These are phyloP conservation scores for Allophyes oxyacanthae DNA, from an alignment of 2,888 invertebrate genomes.

Conservation along the genomic window DNA sequence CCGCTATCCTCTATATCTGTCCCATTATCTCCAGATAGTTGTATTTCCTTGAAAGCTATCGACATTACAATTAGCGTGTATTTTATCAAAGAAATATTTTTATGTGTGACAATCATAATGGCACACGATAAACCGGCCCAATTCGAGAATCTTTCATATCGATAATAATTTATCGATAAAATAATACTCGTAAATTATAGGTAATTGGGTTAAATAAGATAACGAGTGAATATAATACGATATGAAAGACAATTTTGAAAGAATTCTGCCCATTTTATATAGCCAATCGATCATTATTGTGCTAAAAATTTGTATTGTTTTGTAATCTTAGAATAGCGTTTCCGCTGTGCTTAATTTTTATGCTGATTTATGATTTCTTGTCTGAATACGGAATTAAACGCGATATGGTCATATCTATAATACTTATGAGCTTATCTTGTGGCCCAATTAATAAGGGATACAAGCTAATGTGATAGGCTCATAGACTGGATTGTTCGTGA, in stretches of 20 bases:
- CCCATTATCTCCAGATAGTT: slow-evolving; percentile 5
- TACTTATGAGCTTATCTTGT: slow-evolving; percentile 41
- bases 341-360: slow-evolving; percentile 25
- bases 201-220: slow-evolving; percentile 79
- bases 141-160: slow-evolving; percentile 62
- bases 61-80: slow-evolving; percentile 8
- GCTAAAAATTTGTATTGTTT: no score
- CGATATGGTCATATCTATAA: slow-evolving; percentile 15
- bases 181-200: slow-evolving; percentile 74
- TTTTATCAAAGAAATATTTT: slow-evolving; percentile 43
- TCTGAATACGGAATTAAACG: slow-evolving; percentile 30
- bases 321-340: no score
- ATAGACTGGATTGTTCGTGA: not conserved
- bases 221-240: slow-evolving; percentile 40
- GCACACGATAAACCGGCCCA: slow-evolving; percentile 63
- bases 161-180: slow-evolving; percentile 63
- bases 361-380: slow-evolving; percentile 32
- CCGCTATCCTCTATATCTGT: no score
- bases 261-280: not conserved
- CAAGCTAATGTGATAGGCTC: slow-evolving; percentile 4
- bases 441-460: slow-evolving; percentile 21
- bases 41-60: slow-evolving; percentile 55
- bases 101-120: slow-evolving; percentile 50
- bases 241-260: slow-evolving; percentile 27
- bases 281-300: not conserved